Evolutionary conservation across 2,888 invertebrate species (phyloP), one percentile per base, ranked within the genome.

Genomic region (Ormia ochracea): DNA sequence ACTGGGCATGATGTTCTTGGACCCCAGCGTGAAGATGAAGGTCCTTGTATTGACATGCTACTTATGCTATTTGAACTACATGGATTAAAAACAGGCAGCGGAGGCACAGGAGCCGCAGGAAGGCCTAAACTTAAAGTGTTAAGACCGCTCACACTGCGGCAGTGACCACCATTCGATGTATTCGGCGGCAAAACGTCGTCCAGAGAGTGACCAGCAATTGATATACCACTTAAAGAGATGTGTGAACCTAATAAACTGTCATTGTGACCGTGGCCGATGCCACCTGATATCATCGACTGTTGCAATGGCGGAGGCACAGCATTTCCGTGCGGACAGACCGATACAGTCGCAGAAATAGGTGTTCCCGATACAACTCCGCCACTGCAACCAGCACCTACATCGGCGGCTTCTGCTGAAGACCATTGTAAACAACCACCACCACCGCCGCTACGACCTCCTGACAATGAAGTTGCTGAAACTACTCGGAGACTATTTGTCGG

Each of bases 1-100:
- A 90, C 89, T 82, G 90, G 90, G 85, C 90, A 90, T 79, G 90
- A 90, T 83, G 90, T 89, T 84, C 90, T 86, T 72, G 90, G 90
- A 81, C 90, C 90, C 90, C 90, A 90, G 82, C 90, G 86, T 66
- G 90, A 90, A 43, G 89, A 86, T 66, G 89, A 81, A 56, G 82
- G 86, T 74, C 87, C 90, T 69, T 89, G 89, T 85, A 90, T 86
- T 84, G 89, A 80, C 86, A 90, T 85, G 83, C 89, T 87, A 87
- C 87, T 87, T 85, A 86, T 87, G 85, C 84, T 88, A 86, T 87
- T 88, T 85, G 90, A 89, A 87, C 89, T 89, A 86, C 89, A 90
- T 82, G 90, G 90, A 88, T 90, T 90, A 83, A 89, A 90, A 74
- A 89, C 85, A 63, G 89, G 85, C 84, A 90, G 89, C 74, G 90